Evolutionary conservation across 2,888 invertebrate genomes (phyloP).

Genomic region (Tachina fera): DNA sequence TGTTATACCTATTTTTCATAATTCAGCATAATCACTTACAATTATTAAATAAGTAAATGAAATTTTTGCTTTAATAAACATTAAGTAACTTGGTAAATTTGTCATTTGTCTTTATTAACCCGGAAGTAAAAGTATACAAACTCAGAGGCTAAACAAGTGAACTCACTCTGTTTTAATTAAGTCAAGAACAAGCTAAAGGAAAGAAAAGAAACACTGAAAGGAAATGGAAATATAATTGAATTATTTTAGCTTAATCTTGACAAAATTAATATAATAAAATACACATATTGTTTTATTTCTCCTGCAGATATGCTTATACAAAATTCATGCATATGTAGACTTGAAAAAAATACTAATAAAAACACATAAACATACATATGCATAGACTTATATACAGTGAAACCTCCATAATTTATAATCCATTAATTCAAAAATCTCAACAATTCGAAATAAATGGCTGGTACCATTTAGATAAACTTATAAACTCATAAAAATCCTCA

Average conservation of each 20-base stretch:
- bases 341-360: too few species aligned
- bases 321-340: background rate
- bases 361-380: too few species aligned
- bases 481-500: too few species aligned
- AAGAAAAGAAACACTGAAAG: slow-evolving; percentile 1
- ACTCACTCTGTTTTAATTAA: slow-evolving; percentile 16
- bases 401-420: too few species aligned
- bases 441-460: too few species aligned
- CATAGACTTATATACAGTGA: too few species aligned
- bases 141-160: background rate
- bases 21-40: background rate
- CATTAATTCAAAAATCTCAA: too few species aligned
- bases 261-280: background rate
- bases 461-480: too few species aligned
- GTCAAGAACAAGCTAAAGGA: background rate
- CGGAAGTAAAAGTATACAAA: background rate
- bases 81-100: slow-evolving; percentile 14
- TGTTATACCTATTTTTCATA: background rate
- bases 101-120: slow-evolving; percentile 5
- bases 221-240: slow-evolving; percentile 24
- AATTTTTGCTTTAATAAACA: background rate
- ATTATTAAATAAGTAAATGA: background rate
- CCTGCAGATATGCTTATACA: background rate
- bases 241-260: background rate
- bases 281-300: background rate